These are phyloP conservation scores for Tricholauxania praeusta DNA, from an alignment of 2,888 invertebrate genomes.

Conservation along the genomic window DNA sequence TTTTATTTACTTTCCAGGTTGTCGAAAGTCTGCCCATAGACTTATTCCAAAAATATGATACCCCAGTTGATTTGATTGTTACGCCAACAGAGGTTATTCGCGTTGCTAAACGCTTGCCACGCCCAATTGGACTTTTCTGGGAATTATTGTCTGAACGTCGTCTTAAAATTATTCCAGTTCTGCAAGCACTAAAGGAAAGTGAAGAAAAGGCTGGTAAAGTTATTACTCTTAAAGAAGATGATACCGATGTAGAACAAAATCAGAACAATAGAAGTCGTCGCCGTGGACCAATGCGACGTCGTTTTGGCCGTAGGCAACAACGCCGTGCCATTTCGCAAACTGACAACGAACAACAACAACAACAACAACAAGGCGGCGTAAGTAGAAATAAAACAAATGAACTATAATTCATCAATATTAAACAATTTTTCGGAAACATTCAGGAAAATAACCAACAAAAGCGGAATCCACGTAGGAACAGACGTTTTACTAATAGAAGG, in stretches of 20 bases:
- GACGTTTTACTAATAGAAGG: conserved; percentile 61
- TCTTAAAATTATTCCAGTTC: conserved; percentile 78
- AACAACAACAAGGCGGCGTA: too few species aligned
- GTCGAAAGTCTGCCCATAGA: conserved; percentile 80
- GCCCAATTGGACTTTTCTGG: conserved; percentile 85
- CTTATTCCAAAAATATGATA: conserved; percentile 83
- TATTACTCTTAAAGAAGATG: conserved; percentile 76
- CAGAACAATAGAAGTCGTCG: conserved; percentile 66
- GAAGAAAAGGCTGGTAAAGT: conserved; percentile 78
- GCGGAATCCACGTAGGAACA: conserved; percentile 58
- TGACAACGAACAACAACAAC: conserved; percentile 62
- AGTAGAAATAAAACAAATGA: conserved; percentile 13
- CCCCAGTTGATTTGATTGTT: conserved; percentile 87
- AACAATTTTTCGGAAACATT: neutral
- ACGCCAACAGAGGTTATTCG: conserved; percentile 84
- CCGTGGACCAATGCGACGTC: conserved; percentile 64
- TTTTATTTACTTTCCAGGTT: conserved; percentile 70
- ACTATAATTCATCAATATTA: neutral
- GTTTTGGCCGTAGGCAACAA: conserved; percentile 44
- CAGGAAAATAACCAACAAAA: conserved; percentile 49
- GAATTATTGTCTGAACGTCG: conserved; percentile 79
- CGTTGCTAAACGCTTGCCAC: conserved; percentile 71
- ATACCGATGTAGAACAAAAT: conserved; percentile 77
- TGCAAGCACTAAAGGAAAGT: conserved; percentile 77
- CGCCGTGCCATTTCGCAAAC: conserved; percentile 66